Base-by-base conservation (phyloP, 2,888 invertebrate genomes). In the Apeira syringaria region DNA sequence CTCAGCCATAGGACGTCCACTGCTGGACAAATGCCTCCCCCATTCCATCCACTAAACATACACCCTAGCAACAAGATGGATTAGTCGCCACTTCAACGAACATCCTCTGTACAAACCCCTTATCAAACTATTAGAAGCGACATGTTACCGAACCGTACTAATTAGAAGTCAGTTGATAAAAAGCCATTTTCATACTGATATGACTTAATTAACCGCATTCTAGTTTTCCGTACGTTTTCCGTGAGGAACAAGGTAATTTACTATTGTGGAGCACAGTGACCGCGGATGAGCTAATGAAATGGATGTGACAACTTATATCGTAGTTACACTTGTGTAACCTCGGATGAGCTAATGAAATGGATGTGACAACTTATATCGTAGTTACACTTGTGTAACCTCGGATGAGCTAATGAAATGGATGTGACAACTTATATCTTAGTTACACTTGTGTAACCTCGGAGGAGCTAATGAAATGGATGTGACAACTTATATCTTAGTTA, bases 131-230 rank as follows among this genome's bases (percentile, higher is more conserved):
- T 30, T 38, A 39, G 13, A 26, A 25, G 28, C 20, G 5, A 17
- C 27, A 8, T 37, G 38, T 32, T 41, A 10, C 46, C 29, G 25
- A 49, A 43, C 48, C 43, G 37, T 47, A 43, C 55, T 55, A 59
- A 56, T 61, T 56, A 51, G 53, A 50, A 53, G 44, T 32, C 32
- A 43, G 50, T 53, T 54, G 64, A 69, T 67, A 65, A 67, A 59
- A 57, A 58, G 52, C 56, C 56, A 64, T 64, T 66, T 64, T 53
- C 49, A 59, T 58, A 46, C 63, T 56, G 60, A 61, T 61, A 68
- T 59, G 46, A 60, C 57, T 68, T 70, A 74, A 74, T 73, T 69
- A 68, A 61, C 54, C 48, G 25, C 24, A 9, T 29, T 52, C 58
- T 57, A 43, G 26, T 38, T 35, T 37, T 25, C 33, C 44, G 27